A percentile compares a stretch with the other conserved stretches of the same genome.
phyloP scores from a whole-genome alignment of 2,888 invertebrate genomes.

The Horisme vitalbata region DNA sequence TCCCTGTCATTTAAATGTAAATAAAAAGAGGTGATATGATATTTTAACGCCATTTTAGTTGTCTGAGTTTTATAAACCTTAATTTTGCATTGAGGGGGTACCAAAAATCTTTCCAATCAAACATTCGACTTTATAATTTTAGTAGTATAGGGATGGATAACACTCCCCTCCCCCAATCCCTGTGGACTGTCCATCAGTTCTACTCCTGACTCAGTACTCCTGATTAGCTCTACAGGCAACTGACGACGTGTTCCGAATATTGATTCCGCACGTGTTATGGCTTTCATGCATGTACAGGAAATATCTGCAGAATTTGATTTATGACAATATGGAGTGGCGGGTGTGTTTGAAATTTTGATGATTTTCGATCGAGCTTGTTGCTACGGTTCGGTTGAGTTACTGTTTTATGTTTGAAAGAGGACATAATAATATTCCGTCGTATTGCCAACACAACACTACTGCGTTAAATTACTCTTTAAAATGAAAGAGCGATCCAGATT shows the following conservation, averaged over 20 bases:
- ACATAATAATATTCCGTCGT: background rate
- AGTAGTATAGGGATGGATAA: too few species aligned
- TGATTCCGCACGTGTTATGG: conserved; percentile 35
- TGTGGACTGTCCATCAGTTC: background rate
- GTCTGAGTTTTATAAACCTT: too few species aligned
- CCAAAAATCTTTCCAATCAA: too few species aligned
- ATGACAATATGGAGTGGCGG: conserved; percentile 30
- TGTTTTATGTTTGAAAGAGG: conserved; percentile 2
- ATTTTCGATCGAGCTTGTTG: conserved; percentile 17
- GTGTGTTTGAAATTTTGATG: conserved; percentile 29
- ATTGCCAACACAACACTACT: too few species aligned
- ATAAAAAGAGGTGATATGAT: too few species aligned
- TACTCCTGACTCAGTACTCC: conserved; percentile 11
- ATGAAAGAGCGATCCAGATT: too few species aligned
- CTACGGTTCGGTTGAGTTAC: background rate
- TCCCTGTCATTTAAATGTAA: too few species aligned
- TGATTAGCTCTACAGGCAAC: conserved; percentile 26
- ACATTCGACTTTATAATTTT: too few species aligned
- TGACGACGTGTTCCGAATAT: conserved; percentile 47
- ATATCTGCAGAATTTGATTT: conserved; percentile 32
- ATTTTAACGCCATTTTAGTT: too few species aligned
- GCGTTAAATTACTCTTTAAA: too few species aligned
- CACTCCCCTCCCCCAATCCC: too few species aligned
- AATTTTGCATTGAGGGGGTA: too few species aligned
- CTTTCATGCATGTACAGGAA: conserved; percentile 29